Evolutionary conservation across 2,888 invertebrate species (phyloP).

Genomic region (Cantharis flavilabris): DNA sequence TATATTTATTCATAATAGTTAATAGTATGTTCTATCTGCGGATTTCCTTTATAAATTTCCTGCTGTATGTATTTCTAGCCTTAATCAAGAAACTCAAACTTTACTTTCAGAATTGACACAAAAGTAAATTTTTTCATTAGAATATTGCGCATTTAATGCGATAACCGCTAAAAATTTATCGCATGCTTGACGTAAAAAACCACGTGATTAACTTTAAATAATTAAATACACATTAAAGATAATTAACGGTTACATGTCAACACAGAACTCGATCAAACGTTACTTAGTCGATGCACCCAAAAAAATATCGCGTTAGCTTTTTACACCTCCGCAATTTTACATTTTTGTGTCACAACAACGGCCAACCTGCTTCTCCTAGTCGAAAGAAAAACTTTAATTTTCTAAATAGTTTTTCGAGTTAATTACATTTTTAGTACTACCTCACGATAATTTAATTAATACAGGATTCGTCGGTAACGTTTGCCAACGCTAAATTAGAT

Average conservation of each 20-base stretch:
- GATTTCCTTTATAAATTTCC: background rate
- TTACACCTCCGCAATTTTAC: background rate
- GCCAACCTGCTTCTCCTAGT: background rate
- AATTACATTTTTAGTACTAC: background rate
- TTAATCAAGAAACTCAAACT: background rate
- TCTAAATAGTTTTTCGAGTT: background rate
- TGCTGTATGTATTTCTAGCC: background rate
- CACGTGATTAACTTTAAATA: background rate
- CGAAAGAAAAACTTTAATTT: background rate
- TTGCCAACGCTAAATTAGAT: conserved; percentile 1
- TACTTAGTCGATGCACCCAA: background rate
- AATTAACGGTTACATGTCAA: background rate
- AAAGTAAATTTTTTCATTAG: background rate
- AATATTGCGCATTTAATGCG: background rate
- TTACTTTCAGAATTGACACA: background rate
- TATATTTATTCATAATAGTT: background rate
- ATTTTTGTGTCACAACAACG: background rate
- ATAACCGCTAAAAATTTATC: background rate
- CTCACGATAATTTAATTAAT: background rate
- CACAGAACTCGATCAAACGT: background rate
- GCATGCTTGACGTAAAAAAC: background rate
- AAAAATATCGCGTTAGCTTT: background rate
- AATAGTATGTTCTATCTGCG: background rate
- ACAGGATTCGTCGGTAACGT: background rate
- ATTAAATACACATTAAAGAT: background rate